These are phyloP conservation scores for Lucinisca nassula DNA, from an alignment of 2,888 invertebrate species.

Conservation along the genomic window DNA sequence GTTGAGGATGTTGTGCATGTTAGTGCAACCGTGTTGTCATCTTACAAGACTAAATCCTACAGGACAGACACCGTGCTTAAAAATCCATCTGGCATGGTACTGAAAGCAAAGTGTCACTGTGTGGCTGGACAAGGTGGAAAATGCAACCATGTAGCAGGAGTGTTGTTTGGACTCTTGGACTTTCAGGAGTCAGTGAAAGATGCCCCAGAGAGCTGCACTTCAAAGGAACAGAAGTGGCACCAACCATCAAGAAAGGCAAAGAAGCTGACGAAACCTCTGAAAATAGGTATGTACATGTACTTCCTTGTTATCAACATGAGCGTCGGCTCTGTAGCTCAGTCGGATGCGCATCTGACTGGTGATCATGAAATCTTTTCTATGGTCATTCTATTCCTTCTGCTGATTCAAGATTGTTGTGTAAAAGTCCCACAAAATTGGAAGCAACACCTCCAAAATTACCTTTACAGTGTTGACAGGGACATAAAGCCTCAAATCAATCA, in stretches of 20 bases:
- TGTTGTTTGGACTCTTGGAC: conserved; percentile 5
- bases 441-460: too few species aligned
- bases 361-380: too few species aligned
- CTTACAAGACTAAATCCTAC: neutral
- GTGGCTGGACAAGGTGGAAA: neutral
- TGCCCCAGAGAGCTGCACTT: conserved; percentile 15
- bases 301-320: too few species aligned
- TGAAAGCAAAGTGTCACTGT: neutral
- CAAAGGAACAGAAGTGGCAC: conserved; percentile 16
- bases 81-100: neutral
- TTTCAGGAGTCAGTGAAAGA: neutral
- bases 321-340: too few species aligned
- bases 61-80: neutral
- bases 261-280: neutral
- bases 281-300: too few species aligned
- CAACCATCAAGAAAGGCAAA: conserved; percentile 14
- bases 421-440: too few species aligned
- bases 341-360: too few species aligned
- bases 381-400: too few species aligned
- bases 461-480: too few species aligned
- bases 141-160: neutral
- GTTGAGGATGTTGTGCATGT: neutral
- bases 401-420: too few species aligned
- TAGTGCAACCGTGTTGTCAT: neutral
- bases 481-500: too few species aligned